Conservation (phyloP, 2,888 invertebrate species). For the Drosophila mercatorum region DNA sequence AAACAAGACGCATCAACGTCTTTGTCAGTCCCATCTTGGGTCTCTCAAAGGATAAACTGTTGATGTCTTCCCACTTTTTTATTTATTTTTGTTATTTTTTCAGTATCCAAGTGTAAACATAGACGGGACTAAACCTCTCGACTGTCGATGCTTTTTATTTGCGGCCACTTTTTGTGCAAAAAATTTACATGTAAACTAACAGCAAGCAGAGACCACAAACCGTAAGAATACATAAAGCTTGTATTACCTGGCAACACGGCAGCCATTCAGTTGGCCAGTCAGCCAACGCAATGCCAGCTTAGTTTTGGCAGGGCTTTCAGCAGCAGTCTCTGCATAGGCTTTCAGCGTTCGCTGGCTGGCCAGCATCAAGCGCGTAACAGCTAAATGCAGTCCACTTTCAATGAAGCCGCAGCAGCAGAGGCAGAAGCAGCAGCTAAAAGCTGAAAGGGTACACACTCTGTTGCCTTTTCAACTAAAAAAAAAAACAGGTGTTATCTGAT, state of each 20-base stretch:
- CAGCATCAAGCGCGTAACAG: constrained; percentile 37
- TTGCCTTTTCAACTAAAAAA: constrained; percentile 31
- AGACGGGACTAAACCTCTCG: constrained; percentile 46
- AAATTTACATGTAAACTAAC: constrained; percentile 61
- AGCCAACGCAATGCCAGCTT: constrained; percentile 58
- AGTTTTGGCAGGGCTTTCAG: constrained; percentile 34
- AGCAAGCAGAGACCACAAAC: constrained; percentile 57
- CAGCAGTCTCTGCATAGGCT: background rate
- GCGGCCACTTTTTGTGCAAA: constrained; percentile 39
- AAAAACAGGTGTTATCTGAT: constrained; percentile 78
- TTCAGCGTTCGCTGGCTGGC: constrained; percentile 5
- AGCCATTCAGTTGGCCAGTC: constrained; percentile 20
- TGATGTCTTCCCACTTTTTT: constrained; percentile 21
- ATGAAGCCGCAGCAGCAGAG: constrained; percentile 37
- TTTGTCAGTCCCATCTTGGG: background rate
- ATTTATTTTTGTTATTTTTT: background rate
- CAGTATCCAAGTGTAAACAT: constrained; percentile 17
- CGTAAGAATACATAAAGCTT: constrained; percentile 70
- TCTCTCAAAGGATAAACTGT: constrained; percentile 4
- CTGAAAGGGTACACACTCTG: constrained; percentile 29
- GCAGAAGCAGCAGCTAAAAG: constrained; percentile 14
- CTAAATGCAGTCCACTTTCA: constrained; percentile 57
- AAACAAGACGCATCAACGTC: background rate
- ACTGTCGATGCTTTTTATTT: constrained; percentile 48
- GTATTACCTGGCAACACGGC: constrained; percentile 28